These are phyloP conservation scores for Leptopilina boulardi DNA, from an alignment of 1,140 invertebrate genomes.

Conservation along the genomic window DNA sequence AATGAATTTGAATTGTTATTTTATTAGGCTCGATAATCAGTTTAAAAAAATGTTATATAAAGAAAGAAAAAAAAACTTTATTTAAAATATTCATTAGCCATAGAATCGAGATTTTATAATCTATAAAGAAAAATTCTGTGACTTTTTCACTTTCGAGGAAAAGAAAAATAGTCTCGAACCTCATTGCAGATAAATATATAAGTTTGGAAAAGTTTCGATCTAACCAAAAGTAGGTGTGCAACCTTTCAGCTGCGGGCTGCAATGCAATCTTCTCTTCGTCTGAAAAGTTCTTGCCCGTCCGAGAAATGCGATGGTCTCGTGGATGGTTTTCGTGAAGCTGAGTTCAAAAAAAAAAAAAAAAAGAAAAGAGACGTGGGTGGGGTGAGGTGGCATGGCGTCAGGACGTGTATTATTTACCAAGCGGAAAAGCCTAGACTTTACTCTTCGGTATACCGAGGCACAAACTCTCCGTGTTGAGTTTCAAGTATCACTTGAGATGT, in stretches of 20 bases:
- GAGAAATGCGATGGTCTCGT: conserved; percentile 1
- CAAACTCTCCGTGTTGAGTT: conserved; percentile 8
- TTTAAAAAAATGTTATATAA: no score
- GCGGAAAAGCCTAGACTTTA: conserved; percentile 35
- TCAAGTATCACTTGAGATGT: conserved; percentile 12
- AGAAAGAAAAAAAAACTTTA: no score
- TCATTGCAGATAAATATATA: background rate
- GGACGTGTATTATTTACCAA: conserved; percentile 39
- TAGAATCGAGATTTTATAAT: background rate
- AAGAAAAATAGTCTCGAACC: background rate
- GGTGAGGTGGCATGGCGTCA: background rate
- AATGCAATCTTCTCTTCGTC: conserved; percentile 47
- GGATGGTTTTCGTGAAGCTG: background rate
- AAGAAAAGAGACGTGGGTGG: background rate
- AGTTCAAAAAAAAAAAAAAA: background rate
- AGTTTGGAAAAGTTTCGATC: background rate
- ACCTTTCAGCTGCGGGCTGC: conserved; percentile 14
- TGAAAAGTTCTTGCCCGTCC: conserved; percentile 25
- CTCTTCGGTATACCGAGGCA: background rate
- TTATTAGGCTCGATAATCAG: no score
- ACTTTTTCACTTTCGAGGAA: background rate
- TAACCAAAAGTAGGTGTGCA: conserved; percentile 25
- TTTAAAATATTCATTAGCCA: no score
- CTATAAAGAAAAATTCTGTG: background rate
- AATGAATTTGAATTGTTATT: no score